These are phyloP conservation scores for Drosophila mayaguana DNA, from an alignment of 2,888 invertebrate genomes.

Conservation along the genomic window DNA sequence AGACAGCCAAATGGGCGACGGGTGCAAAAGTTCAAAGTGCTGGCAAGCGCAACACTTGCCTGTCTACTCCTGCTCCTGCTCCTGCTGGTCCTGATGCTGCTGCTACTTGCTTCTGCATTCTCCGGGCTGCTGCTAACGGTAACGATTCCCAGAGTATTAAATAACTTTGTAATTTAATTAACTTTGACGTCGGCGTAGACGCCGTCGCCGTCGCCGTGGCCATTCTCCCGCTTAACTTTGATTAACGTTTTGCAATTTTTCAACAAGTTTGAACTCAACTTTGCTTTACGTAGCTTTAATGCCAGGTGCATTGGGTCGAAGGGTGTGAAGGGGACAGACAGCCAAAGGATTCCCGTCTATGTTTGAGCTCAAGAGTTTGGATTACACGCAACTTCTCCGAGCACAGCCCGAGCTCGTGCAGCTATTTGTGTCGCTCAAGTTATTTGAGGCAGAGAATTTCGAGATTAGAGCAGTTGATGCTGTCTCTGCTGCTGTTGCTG, in stretches of 20 bases:
- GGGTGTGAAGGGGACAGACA: neutral
- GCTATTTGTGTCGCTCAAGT: slow-evolving; percentile 41
- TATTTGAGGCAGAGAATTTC: slow-evolving; percentile 35
- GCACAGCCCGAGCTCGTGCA: slow-evolving; percentile 23
- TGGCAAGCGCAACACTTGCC: slow-evolving; percentile 37
- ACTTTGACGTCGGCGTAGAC: slow-evolving; percentile 70
- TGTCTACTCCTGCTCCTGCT: slow-evolving; percentile 19
- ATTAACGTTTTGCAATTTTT: slow-evolving; percentile 78
- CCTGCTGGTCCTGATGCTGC: slow-evolving; percentile 4
- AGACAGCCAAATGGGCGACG: slow-evolving; percentile 14
- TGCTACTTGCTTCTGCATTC: slow-evolving; percentile 29
- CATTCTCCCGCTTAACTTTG: slow-evolving; percentile 75
- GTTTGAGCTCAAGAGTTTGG: slow-evolving; percentile 53
- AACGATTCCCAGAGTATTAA: slow-evolving; percentile 75
- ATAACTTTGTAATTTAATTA: slow-evolving; percentile 80
- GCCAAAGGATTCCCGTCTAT: slow-evolving; percentile 45
- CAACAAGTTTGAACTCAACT: slow-evolving; percentile 74
- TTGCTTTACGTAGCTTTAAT: slow-evolving; percentile 45
- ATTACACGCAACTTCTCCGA: slow-evolving; percentile 70
- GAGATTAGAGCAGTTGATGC: slow-evolving; percentile 37
- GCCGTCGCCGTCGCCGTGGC: slow-evolving; percentile 7
- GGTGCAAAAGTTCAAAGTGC: slow-evolving; percentile 62
- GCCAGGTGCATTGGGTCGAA: slow-evolving; percentile 24
- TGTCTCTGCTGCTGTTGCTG: neutral
- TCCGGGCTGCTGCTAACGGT: slow-evolving; percentile 55